Conservation (phyloP, 2,113 vertebrate species). For the Pan paniscus region DNA sequence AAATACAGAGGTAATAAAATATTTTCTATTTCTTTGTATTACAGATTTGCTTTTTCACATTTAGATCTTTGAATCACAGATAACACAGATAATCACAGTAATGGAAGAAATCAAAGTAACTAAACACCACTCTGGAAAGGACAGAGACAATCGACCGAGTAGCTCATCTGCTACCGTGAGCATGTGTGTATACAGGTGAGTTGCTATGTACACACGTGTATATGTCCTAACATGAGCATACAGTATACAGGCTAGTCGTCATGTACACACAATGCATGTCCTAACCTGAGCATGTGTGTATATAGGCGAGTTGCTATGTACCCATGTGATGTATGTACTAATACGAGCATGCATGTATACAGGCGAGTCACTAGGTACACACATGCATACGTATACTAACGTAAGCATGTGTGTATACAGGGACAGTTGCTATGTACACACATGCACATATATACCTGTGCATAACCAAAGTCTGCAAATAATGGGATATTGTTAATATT, state of each 20-base stretch:
- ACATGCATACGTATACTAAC: too few species aligned
- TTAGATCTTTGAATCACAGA: not conserved
- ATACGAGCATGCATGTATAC: too few species aligned
- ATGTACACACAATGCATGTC: too few species aligned
- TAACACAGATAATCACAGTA: not conserved
- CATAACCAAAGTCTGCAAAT: not conserved
- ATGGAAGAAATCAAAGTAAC: not conserved
- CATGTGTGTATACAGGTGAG: not conserved
- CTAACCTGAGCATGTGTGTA: too few species aligned
- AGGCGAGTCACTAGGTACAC: too few species aligned
- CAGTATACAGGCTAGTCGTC: too few species aligned
- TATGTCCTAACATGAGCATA: too few species aligned
- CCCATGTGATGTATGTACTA: too few species aligned
- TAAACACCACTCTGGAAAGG: not conserved
- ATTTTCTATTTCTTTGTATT: not conserved
- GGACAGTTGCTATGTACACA: too few species aligned
- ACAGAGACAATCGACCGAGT: not conserved
- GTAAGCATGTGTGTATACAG: too few species aligned
- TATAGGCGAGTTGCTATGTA: too few species aligned
- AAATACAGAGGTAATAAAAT: not conserved
- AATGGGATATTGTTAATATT: not conserved
- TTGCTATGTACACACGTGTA: rapidly evolving
- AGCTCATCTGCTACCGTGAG: not conserved
- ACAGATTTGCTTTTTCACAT: not conserved
- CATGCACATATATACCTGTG: too few species aligned